Percentiles rank a stretch among this genome's conserved stretches.
phyloP scores from a whole-genome alignment of 37 sponge, comb jelly and placozoan genomes.

The Beroe forskalii region DNA sequence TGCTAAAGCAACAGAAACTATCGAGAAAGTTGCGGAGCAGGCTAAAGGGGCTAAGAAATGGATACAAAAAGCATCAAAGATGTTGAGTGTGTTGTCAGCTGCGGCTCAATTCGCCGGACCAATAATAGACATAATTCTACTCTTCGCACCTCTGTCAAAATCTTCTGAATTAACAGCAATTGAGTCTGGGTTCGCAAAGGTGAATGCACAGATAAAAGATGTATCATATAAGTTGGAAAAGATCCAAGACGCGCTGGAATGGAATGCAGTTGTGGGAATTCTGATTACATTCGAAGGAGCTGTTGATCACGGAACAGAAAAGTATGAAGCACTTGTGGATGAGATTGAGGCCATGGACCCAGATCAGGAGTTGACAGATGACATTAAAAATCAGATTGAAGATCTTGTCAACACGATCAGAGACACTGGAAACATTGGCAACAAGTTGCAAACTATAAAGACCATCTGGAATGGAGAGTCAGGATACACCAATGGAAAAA shows the following conservation, averaged over 20 bases:
- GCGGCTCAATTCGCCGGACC: conserved; percentile 3
- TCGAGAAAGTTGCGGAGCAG: background rate
- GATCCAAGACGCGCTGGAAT: background rate
- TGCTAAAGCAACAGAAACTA: background rate
- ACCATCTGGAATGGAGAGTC: background rate
- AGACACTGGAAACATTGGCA: background rate
- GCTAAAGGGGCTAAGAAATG: background rate
- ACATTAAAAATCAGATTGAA: background rate
- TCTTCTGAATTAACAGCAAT: background rate
- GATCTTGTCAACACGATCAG: background rate
- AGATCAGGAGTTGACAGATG: background rate
- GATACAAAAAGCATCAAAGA: background rate
- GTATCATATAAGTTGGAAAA: background rate
- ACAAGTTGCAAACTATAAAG: background rate
- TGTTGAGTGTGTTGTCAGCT: background rate
- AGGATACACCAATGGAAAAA: conserved; percentile 5
- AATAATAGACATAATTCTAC: background rate
- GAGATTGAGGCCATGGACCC: background rate
- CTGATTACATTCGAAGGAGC: background rate
- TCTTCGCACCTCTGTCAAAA: background rate
- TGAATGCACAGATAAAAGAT: background rate
- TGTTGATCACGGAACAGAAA: conserved; percentile 7
- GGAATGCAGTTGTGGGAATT: background rate
- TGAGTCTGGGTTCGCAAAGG: background rate
- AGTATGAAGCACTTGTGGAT: background rate